These are phyloP conservation scores for Heteromurus nitidus DNA, from an alignment of 2,888 invertebrate genomes.

Conservation along the genomic window DNA sequence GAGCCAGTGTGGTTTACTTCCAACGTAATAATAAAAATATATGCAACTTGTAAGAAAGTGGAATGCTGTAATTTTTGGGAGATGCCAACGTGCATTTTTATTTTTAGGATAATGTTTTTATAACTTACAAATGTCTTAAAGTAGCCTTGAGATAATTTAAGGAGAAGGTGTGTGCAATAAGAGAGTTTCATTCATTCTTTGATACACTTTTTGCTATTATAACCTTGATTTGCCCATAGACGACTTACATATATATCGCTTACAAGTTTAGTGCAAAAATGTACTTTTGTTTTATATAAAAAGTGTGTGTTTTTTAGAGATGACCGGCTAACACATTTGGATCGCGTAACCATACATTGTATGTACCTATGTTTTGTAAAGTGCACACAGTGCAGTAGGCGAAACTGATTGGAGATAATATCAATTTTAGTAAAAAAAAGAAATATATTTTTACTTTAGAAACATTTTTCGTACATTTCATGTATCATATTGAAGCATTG, in stretches of 20 bases:
- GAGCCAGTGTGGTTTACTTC: no score
- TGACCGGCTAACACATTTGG: background rate
- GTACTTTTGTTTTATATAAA: background rate
- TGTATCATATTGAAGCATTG: no score
- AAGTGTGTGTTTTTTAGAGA: background rate
- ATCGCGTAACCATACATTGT: no score
- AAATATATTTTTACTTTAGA: no score
- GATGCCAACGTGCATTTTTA: background rate
- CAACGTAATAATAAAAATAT: background rate
- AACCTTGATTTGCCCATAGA: conserved; percentile 41
- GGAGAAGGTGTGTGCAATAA: conserved; percentile 41
- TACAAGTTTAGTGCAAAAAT: background rate
- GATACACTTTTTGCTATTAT: background rate
- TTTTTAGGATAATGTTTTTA: background rate
- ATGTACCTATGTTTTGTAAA: background rate
- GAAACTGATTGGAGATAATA: no score
- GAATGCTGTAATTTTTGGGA: background rate
- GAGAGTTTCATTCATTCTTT: conserved; percentile 34
- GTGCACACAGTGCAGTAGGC: no score
- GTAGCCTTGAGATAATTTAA: conserved; percentile 46
- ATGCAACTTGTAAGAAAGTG: conserved; percentile 2
- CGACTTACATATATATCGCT: conserved; percentile 2
- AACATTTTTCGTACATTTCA: no score
- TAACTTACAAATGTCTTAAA: background rate
- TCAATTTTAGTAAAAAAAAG: no score